phyloP scores from a whole-genome alignment of 2,797 vertebrate species.

The Poeciliopsis gracilis region DNA sequence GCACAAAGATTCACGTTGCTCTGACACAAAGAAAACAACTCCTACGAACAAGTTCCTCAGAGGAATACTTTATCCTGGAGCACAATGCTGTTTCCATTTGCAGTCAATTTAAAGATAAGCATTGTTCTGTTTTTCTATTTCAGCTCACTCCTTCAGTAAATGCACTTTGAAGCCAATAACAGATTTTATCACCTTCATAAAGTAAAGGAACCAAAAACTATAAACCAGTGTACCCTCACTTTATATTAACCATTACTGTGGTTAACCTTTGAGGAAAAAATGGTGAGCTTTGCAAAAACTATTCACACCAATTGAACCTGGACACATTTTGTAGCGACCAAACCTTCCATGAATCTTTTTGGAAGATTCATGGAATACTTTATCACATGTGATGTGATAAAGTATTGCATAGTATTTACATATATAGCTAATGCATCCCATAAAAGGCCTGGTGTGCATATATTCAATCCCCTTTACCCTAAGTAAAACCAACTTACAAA shows the following conservation, averaged over 20 bases:
- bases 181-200: neutral
- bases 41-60: constrained; percentile 16
- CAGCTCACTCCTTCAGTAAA: neutral
- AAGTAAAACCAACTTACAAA: neutral
- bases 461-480: neutral
- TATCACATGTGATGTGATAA: neutral
- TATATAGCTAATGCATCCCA: neutral
- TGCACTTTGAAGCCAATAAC: constrained; percentile 10
- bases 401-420: neutral
- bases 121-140: neutral
- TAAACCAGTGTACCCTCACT: neutral
- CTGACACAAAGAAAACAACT: constrained; percentile 13
- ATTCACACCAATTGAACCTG: neutral
- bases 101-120: neutral
- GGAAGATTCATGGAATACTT: too few species aligned
- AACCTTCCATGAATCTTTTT: neutral
- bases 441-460: neutral
- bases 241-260: neutral
- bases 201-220: neutral
- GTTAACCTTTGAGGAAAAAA: neutral
- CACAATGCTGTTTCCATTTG: neutral
- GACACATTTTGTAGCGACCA: neutral
- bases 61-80: neutral
- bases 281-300: neutral
- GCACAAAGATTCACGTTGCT: constrained; percentile 35